Percentiles rank a stretch among this genome's conserved stretches.
Evolutionary conservation across 2,888 invertebrate genomes (phyloP).

Genomic region (Elgonia sp.): DNA sequence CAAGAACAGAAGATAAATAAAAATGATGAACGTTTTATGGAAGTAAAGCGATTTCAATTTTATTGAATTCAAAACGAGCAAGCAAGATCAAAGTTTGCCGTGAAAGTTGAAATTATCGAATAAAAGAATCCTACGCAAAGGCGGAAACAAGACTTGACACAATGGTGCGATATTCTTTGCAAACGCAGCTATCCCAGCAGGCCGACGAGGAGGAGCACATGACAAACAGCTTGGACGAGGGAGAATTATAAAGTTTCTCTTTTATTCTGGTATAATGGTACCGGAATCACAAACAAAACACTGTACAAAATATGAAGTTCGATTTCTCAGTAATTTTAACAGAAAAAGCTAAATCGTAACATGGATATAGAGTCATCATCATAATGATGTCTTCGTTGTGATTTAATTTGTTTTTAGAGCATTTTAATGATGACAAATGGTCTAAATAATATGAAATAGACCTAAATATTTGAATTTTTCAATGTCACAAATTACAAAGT

Average conservation of each 20-base stretch:
- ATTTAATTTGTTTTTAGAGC: no score
- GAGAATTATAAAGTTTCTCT: slow-evolving; percentile 61
- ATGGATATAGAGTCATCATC: no score
- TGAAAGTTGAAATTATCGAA: slow-evolving; percentile 71
- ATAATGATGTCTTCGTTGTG: no score
- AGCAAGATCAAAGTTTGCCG: slow-evolving; percentile 70
- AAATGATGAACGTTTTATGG: slow-evolving; percentile 46
- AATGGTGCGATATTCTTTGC: slow-evolving; percentile 61
- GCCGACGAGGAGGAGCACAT: slow-evolving; percentile 20
- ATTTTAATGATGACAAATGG: no score
- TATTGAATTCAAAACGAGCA: slow-evolving; percentile 73
- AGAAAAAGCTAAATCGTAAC: not conserved
- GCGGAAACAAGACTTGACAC: slow-evolving; percentile 60
- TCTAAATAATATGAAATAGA: no score
- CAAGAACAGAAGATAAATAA: no score
- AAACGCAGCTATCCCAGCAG: slow-evolving; percentile 45
- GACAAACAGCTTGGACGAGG: slow-evolving; percentile 11
- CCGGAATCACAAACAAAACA: slow-evolving; percentile 12
- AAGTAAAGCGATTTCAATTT: slow-evolving; percentile 63
- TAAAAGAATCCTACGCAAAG: slow-evolving; percentile 56
- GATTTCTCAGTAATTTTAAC: slow-evolving; percentile 2
- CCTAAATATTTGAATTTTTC: no score
- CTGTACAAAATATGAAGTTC: not conserved
- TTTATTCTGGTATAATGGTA: slow-evolving; percentile 33
- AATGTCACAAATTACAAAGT: no score